These are phyloP conservation scores for Gorsachius magnificus DNA, from an alignment of 2,797 vertebrate genomes.

Conservation along the genomic window DNA sequence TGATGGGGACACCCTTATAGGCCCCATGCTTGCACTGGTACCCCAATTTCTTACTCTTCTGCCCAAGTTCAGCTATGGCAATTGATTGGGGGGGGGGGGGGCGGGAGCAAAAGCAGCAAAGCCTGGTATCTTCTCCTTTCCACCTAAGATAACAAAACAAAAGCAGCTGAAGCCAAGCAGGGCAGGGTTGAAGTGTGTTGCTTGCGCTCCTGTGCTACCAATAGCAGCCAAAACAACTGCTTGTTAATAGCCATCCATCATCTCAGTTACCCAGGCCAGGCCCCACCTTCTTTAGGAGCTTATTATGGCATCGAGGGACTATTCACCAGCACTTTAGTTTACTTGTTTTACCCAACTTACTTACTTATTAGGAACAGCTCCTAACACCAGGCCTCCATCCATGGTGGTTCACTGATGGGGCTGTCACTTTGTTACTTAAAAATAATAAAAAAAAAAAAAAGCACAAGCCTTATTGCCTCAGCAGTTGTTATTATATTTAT, in stretches of 20 bases:
- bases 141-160: not conserved
- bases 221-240: not conserved
- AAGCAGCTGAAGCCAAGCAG: not conserved
- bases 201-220: fast-evolving
- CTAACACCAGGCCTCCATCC: not conserved
- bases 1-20: not conserved
- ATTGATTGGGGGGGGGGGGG: fast-evolving
- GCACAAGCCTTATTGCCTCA: fast-evolving
- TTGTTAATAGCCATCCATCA: fast-evolving
- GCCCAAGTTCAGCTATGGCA: not conserved
- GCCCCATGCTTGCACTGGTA: not conserved
- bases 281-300: not conserved
- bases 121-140: not conserved
- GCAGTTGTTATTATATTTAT: not conserved
- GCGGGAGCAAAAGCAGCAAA: fast-evolving
- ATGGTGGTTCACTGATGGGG: fast-evolving
- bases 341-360: not conserved
- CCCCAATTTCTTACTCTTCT: not conserved
- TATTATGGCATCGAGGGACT: too few species aligned
- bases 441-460: not conserved
- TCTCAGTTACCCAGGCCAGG: too few species aligned
- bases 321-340: not conserved
- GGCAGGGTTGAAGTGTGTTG: not conserved
- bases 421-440: not conserved
- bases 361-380: not conserved